phyloP scores from a whole-genome alignment of 2,113 vertebrate genomes.

The Cryptotis parvus region DNA sequence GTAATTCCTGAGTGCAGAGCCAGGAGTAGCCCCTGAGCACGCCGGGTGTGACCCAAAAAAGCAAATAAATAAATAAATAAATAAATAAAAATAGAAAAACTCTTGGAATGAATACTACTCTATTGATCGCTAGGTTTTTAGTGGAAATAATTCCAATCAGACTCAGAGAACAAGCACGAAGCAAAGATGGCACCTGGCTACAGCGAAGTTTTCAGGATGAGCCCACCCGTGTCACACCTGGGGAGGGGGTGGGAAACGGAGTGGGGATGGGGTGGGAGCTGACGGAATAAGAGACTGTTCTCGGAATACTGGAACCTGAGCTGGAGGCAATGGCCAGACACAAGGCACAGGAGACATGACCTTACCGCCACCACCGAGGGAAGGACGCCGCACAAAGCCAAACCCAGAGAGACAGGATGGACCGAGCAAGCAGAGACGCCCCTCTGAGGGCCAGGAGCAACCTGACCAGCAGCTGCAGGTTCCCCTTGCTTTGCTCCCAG shows the following conservation, averaged over 20 bases:
- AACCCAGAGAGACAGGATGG: background rate
- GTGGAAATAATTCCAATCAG: background rate
- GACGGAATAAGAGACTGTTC: background rate
- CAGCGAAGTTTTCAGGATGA: background rate
- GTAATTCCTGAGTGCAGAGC: too few species aligned
- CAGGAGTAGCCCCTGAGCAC: too few species aligned
- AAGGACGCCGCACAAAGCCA: background rate
- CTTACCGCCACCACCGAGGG: background rate
- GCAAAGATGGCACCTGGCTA: background rate
- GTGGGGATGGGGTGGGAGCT: background rate
- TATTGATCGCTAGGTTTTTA: background rate
- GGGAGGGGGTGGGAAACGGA: too few species aligned
- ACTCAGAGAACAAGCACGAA: conserved; percentile 1
- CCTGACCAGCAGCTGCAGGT: too few species aligned
- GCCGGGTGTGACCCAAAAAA: too few species aligned
- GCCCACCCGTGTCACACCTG: background rate
- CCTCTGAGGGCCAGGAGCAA: too few species aligned
- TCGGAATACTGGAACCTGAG: background rate
- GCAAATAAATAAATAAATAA: too few species aligned
- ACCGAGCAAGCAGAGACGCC: rapidly evolving
- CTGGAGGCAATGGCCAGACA: background rate
- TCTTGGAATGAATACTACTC: background rate
- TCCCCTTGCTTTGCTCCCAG: too few species aligned
- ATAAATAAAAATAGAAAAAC: too few species aligned
- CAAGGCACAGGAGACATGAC: background rate